Evolutionary conservation across 2,888 invertebrate genomes (phyloP), one percentile per base, ranked within the genome.

Genomic region (Drosophila aldrichi): DNA sequence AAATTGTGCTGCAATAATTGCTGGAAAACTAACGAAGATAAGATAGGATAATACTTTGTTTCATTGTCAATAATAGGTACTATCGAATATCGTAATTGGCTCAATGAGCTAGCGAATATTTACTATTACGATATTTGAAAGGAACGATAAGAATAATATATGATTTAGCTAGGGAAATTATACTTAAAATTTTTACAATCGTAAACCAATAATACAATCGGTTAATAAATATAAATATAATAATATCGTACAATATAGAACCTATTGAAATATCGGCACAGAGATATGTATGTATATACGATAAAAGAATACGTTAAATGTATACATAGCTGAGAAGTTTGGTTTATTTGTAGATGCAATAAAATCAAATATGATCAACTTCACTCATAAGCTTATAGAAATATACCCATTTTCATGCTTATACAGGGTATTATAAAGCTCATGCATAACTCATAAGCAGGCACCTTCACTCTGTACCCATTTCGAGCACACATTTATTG

Each of bases 391-490:
- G 5, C 8, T 29, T 8, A 32, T 10, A 41, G 5, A 25, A 25
- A 25, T 25, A 48, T 36, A n/a, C 25, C 44, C 67, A 9, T 32
- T 46, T 18, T 40, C 1, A 12, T 18, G 2, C 18, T 12, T n/a
- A 3, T 54, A 48, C 3, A 48, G 68, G 46, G 56, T 56, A 66
- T 41, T 25, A 46, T 59, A 66, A 64, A 51, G 25, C 83, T 88
- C 84, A 84, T 84, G 89, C 89, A 84, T 87, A 83, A 81, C 69
- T 77, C 77, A 89, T 87, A 81, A 81, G 89, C 16, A 54, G 48
- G 34, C 29, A 63, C 41, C 41, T 58, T 61, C 38, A 48, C 56
- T 34, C 69, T 65, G 48, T 55, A 41, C 22, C n/a, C 52, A 55
- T 59, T 61, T 54, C 34, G 20, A 60, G 43, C 36, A 9, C 46